phyloP scores from a whole-genome alignment of 2,797 vertebrate species.

The Gouania willdenowi region DNA sequence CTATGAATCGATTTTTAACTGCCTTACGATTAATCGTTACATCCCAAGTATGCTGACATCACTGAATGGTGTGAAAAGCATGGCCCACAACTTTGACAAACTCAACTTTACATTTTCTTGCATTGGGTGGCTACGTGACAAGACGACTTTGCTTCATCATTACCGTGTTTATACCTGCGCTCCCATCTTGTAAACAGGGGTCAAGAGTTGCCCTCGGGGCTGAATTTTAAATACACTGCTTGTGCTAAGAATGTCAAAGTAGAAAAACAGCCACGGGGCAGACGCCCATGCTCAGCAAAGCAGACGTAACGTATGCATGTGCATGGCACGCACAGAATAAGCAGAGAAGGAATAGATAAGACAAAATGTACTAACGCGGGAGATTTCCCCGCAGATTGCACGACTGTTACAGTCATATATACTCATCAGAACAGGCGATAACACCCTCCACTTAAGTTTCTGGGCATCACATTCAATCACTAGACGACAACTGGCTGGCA shows the following conservation, averaged over 20 bases:
- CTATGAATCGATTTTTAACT: no score
- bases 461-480: slow-evolving; percentile 45
- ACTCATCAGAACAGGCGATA: slow-evolving; percentile 39
- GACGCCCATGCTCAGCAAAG: slow-evolving; percentile 47
- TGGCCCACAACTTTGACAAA: no score
- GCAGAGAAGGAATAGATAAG: neutral
- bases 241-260: slow-evolving; percentile 39
- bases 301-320: slow-evolving; percentile 35
- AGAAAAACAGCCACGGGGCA: slow-evolving; percentile 29
- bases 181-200: slow-evolving; percentile 33
- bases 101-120: no score
- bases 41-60: no score
- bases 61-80: no score
- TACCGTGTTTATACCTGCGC: slow-evolving; percentile 15
- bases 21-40: no score
- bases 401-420: slow-evolving; percentile 27
- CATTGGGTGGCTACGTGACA: slow-evolving; percentile 5
- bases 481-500: slow-evolving; percentile 59
- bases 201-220: slow-evolving; percentile 33
- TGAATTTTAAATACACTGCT: slow-evolving; percentile 48
- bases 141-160: slow-evolving; percentile 12
- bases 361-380: slow-evolving; percentile 11
- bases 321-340: neutral
- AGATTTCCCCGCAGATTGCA: slow-evolving; percentile 14
- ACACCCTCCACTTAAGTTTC: slow-evolving; percentile 55